phyloP scores from a whole-genome alignment of 2,113 vertebrate genomes.

The human region GRCh38 chr13:111488501-111489000 shows the following conservation, averaged over 20 bases:
- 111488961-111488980: neutral
- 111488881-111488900: neutral
- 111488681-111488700: neutral
- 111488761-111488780: accelerated
- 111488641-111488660: neutral
- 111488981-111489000: no score
- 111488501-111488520: neutral
- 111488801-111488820: accelerated
- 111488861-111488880: no score
- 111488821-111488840: neutral
- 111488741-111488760: neutral
- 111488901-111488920: no score
- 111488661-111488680: neutral
- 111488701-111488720: no score
- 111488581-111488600: neutral
- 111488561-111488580: accelerated
- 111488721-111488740: neutral
- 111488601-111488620: neutral
- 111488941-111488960: neutral
- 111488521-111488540: no score
- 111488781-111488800: neutral
- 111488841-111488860: no score
- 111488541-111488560: no score
- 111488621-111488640: neutral
- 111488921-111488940: neutral